Conservation (phyloP, 2,113 vertebrate species). For the Piaya cayana region DNA sequence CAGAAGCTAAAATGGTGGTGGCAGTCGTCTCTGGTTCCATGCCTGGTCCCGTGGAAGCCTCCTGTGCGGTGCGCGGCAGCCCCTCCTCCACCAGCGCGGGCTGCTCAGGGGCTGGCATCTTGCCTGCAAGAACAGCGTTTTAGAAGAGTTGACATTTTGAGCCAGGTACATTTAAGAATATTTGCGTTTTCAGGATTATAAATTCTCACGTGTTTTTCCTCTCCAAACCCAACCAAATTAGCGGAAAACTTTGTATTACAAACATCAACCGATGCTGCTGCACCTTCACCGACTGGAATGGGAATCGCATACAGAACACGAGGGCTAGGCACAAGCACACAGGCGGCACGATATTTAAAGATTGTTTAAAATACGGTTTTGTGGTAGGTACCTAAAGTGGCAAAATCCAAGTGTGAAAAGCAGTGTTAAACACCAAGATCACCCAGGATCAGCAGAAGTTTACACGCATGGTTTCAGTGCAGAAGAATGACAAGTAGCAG, state of each 20-base stretch:
- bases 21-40: slow-evolving; percentile 91
- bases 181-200: background rate
- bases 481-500: background rate
- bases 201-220: background rate
- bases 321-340: background rate
- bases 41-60: slow-evolving; percentile 78
- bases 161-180: background rate
- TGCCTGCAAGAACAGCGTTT: slow-evolving; percentile 72
- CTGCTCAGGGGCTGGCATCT: slow-evolving; percentile 94
- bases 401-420: background rate
- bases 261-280: background rate
- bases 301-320: background rate
- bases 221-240: background rate
- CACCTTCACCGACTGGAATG: background rate
- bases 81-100: slow-evolving; percentile 88
- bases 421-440: background rate
- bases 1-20: slow-evolving; percentile 95
- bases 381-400: background rate
- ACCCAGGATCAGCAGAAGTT: background rate
- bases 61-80: slow-evolving; percentile 80
- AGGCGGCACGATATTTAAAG: background rate
- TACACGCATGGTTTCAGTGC: background rate
- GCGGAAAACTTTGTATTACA: background rate
- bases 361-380: background rate
- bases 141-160: slow-evolving; percentile 35